Conservation (phyloP, 2,888 invertebrate species). For the Creontiades dilutus region DNA sequence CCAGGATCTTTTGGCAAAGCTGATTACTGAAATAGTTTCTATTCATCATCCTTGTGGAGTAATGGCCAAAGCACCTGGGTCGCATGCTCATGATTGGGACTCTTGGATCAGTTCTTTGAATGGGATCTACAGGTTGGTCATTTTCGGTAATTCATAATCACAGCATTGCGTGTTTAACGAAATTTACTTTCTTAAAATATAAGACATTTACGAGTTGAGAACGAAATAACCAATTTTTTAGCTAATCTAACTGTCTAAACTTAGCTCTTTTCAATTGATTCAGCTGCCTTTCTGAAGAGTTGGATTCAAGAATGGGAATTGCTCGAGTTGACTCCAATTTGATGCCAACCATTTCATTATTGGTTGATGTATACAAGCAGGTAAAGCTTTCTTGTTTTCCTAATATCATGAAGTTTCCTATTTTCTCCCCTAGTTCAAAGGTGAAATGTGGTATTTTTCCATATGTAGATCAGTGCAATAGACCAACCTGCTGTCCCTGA, state of each 20-base stretch:
- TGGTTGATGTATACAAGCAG: slow-evolving; percentile 60
- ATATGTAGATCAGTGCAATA: slow-evolving; percentile 8
- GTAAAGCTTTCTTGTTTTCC: background rate
- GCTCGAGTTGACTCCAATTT: slow-evolving; percentile 53
- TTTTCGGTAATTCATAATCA: background rate
- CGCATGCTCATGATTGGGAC: slow-evolving; percentile 78
- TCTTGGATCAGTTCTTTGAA: slow-evolving; percentile 78
- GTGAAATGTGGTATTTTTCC: background rate
- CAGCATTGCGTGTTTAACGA: too few species aligned
- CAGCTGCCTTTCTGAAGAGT: slow-evolving; percentile 63
- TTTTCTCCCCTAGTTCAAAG: background rate
- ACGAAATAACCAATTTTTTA: too few species aligned
- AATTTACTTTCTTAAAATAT: background rate
- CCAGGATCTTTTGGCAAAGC: slow-evolving; percentile 67
- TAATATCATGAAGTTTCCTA: background rate
- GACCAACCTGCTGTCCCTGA: background rate
- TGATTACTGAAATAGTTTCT: slow-evolving; percentile 78
- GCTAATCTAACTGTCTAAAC: background rate
- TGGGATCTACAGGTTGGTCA: background rate
- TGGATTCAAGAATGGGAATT: slow-evolving; percentile 51
- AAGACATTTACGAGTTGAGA: background rate
- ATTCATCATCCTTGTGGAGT: slow-evolving; percentile 81
- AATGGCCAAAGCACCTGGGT: slow-evolving; percentile 77
- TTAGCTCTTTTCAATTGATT: background rate
- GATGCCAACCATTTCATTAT: background rate